Conservation (phyloP, 2,113 vertebrate genomes). For the Bubalus kerabau region DNA sequence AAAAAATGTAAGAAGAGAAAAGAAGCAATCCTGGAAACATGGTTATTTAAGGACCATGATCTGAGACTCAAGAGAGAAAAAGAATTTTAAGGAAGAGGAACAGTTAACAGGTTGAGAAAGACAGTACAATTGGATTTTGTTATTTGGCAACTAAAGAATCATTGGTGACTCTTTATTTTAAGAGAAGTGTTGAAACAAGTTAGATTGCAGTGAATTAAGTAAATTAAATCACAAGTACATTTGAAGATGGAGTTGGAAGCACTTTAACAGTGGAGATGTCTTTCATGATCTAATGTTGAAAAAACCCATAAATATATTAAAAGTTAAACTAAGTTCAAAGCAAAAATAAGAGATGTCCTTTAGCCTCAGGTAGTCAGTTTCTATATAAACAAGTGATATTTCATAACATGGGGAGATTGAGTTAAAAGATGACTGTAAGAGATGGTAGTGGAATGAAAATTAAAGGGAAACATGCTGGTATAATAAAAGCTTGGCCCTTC, state of each 20-base stretch:
- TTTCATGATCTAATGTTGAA: neutral
- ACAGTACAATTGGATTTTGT: neutral
- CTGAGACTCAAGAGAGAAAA: neutral
- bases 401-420: neutral
- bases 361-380: neutral
- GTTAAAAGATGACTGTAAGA: neutral
- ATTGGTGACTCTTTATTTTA: neutral
- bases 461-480: neutral
- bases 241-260: neutral
- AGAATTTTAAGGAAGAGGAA: neutral
- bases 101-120: neutral
- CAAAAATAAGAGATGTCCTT: conserved; percentile 1
- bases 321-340: neutral
- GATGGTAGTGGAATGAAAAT: neutral
- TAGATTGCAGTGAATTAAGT: neutral
- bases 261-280: neutral
- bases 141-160: neutral
- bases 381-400: neutral
- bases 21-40: neutral
- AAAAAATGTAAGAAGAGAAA: neutral
- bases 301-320: neutral
- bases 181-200: neutral
- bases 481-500: neutral
- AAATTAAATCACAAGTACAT: neutral
- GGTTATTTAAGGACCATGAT: neutral